Base-by-base conservation (phyloP, 2,888 invertebrate genomes). In the Stenodera caucasica region DNA sequence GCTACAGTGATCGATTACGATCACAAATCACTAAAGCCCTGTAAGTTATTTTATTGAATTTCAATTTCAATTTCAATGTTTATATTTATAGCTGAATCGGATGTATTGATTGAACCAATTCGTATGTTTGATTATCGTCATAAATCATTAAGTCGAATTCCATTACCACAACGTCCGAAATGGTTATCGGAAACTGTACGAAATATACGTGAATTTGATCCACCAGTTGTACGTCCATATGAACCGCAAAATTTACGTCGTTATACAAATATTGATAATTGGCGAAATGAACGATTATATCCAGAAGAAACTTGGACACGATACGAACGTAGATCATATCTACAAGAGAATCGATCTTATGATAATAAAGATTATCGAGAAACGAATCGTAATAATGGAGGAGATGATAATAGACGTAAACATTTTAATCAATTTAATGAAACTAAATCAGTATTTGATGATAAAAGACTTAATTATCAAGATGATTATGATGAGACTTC, bases 121-220 rank as follows among this genome's bases (percentile, higher is more conserved):
- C 85, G 87, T 72, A 87, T 85, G 68, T 88, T 90, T 80, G 89
- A 90, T 75, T 90, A 90, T 76, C 86, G 88, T 65, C 90, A 90
- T 74, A 84, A 81, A 71, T 83, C 85, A 0, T 67, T 79, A 12
- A 79, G 76, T 66, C 74, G 80, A 53, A 85, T 81, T 59, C 80
- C 79, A n/a, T 69, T 76, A 15, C 76, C 79, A 3, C 77, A 79
- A 57, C 68, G 81, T 53, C 81, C 81, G 1, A 72, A 70, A 59
- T 81, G 81, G 81, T 68, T 81, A 0, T 60, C 67, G 9, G 76
- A 76, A 29, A 63, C 73, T 3, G 70, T 80, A 7, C 72, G 70
- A 64, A 76, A 75, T 63, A 77, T 77, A 45, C 72, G 76, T 18
- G 78, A 80, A 67, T 80, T 81, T 65, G 77, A 78, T 68, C 75